phyloP scores from a whole-genome alignment of 2,888 invertebrate species.

The Pantelozetes paolii region DNA sequence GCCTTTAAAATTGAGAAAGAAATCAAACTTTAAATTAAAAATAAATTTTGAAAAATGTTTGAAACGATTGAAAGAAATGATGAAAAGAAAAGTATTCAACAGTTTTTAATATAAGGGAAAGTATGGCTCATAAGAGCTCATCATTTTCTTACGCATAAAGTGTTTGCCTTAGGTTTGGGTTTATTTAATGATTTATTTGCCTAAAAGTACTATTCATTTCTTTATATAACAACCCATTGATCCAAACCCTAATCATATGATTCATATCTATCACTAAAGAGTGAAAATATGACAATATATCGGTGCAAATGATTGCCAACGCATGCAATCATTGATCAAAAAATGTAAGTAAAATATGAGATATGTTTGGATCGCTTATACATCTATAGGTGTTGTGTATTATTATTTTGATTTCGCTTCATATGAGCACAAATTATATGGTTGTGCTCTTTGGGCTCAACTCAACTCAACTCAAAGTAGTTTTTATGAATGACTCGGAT shows the following conservation, averaged over 20 bases:
- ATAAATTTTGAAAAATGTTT: background rate
- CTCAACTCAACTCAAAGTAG: background rate
- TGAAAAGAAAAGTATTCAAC: background rate
- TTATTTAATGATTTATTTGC: constrained; percentile 25
- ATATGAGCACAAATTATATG: background rate
- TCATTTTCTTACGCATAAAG: background rate
- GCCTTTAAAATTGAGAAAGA: background rate
- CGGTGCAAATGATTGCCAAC: background rate
- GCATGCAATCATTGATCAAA: background rate
- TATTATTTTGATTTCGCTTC: constrained; percentile 1
- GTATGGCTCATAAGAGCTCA: background rate
- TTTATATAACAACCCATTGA: background rate
- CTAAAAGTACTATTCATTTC: background rate
- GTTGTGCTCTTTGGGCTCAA: background rate
- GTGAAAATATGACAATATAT: constrained; percentile 6
- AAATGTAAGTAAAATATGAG: background rate
- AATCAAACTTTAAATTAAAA: background rate
- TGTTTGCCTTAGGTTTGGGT: background rate
- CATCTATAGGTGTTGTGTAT: constrained; percentile 15
- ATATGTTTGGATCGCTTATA: background rate
- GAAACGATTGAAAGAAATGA: background rate
- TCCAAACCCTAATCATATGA: background rate
- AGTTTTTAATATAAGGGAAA: background rate
- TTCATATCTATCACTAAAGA: constrained; percentile 24
- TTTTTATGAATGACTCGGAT: too few species aligned